Evolutionary conservation across 2,888 invertebrate species (phyloP).

Genomic region (Drosophila monieri): DNA sequence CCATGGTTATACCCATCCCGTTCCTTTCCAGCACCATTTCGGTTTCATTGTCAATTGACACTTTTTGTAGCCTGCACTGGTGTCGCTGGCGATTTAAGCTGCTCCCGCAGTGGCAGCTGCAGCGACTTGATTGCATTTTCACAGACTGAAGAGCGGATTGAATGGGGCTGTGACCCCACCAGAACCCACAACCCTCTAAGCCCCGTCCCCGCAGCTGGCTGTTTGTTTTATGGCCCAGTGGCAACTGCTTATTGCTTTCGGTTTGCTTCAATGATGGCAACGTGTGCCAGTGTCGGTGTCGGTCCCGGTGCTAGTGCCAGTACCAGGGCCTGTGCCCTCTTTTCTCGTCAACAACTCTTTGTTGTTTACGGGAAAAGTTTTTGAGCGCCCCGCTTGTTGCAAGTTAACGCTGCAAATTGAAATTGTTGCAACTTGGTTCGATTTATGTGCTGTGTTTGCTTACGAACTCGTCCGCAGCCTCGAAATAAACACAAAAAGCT

Average conservation of each 20-base stretch:
- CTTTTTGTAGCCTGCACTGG: conserved; percentile 53
- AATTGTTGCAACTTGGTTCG: conserved; percentile 58
- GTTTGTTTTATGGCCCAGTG: conserved; percentile 70
- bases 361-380: conserved; percentile 64
- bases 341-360: conserved; percentile 34
- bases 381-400: conserved; percentile 50
- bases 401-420: conserved; percentile 63
- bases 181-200: background rate
- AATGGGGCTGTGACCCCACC: conserved; percentile 8
- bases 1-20: conserved; percentile 4
- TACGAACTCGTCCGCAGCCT: background rate
- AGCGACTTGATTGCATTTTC: conserved; percentile 57
- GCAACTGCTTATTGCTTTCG: conserved; percentile 75
- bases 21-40: conserved; percentile 48
- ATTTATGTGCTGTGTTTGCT: conserved; percentile 38
- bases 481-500: background rate
- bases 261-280: conserved; percentile 75
- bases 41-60: conserved; percentile 78
- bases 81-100: conserved; percentile 49
- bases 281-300: conserved; percentile 25
- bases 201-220: conserved; percentile 10
- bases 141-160: conserved; percentile 43
- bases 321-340: background rate
- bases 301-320: background rate
- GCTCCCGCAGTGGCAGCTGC: conserved; percentile 31